These are phyloP conservation scores for Marisa cornuarietis DNA, from an alignment of 1,140 invertebrate species.

Conservation along the genomic window DNA sequence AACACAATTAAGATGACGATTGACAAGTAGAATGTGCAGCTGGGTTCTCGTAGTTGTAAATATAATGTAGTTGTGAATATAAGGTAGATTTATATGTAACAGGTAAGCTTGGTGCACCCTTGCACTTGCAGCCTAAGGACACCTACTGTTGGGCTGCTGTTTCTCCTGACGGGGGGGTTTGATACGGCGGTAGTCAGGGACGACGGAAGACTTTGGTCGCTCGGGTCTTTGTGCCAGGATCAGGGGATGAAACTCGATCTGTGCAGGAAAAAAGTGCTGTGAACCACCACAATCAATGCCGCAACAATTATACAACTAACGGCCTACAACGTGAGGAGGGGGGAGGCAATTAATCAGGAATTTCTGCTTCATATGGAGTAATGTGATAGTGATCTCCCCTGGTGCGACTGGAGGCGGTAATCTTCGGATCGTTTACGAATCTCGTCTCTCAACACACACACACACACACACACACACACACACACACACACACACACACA, in stretches of 20 bases:
- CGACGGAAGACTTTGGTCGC: conserved; percentile 2
- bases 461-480: conserved; percentile 15
- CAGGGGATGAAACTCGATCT: conserved; percentile 30
- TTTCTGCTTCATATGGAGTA: too few species aligned
- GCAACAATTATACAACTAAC: too few species aligned
- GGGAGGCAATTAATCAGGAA: too few species aligned
- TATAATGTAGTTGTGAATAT: not conserved
- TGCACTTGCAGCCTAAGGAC: not conserved
- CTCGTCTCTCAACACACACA: not conserved
- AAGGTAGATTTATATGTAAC: not conserved
- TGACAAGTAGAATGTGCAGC: not conserved
- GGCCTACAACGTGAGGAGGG: too few species aligned
- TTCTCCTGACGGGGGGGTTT: conserved; percentile 25
- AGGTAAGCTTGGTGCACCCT: not conserved
- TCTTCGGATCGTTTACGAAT: not conserved
- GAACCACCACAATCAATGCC: too few species aligned
- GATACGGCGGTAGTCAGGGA: conserved; percentile 21
- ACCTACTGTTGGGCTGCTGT: conserved; percentile 9
- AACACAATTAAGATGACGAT: too few species aligned
- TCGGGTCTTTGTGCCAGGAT: conserved; percentile 10
- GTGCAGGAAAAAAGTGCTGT: not conserved
- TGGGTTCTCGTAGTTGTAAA: not conserved
- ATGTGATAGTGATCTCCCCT: too few species aligned
- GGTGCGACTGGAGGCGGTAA: too few species aligned
- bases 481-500: conserved; percentile 8